Evolutionary conservation across 2,797 vertebrate species (phyloP).

Genomic region (Brachyalestes nurse): DNA sequence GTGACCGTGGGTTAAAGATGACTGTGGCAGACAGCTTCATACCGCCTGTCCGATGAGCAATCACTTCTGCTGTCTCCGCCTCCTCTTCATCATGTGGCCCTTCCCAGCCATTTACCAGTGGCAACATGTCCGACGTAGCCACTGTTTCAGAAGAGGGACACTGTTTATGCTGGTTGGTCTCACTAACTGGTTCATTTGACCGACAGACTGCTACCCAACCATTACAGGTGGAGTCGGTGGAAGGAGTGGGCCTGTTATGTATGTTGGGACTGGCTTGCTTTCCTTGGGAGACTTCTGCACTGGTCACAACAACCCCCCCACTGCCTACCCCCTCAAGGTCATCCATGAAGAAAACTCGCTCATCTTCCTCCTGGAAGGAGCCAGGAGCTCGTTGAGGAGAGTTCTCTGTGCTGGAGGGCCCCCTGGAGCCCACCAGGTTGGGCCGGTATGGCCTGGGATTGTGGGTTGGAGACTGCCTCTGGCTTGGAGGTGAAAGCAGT

Average conservation of each 20-base stretch:
- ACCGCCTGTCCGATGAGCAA: conserved; percentile 93
- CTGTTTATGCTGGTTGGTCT: conserved; percentile 62
- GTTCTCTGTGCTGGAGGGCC: conserved; percentile 77
- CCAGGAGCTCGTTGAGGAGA: conserved; percentile 78
- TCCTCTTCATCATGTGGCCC: conserved; percentile 74
- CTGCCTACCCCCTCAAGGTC: conserved; percentile 85
- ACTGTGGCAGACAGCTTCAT: conserved; percentile 98
- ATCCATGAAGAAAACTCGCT: conserved; percentile 95
- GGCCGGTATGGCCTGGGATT: conserved; percentile 44
- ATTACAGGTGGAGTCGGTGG: conserved; percentile 65
- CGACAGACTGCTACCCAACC: conserved; percentile 69
- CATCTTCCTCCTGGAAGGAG: conserved; percentile 83
- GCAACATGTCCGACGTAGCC: conserved; percentile 37
- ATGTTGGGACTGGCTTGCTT: conserved; percentile 53
- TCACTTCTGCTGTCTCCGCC: conserved; percentile 86
- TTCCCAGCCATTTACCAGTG: conserved; percentile 85
- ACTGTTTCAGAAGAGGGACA: conserved; percentile 74
- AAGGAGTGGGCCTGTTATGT: conserved; percentile 58
- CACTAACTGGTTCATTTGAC: conserved; percentile 70
- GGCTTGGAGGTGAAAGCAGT: conserved; percentile 92
- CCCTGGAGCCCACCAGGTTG: conserved; percentile 66
- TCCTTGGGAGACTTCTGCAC: conserved; percentile 49
- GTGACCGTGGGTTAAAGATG: conserved; percentile 95
- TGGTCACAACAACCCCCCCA: conserved; percentile 72
- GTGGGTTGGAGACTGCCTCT: conserved; percentile 87